phyloP scores from a whole-genome alignment of 2,797 vertebrate species.

The Lutjanus campechanus region DNA sequence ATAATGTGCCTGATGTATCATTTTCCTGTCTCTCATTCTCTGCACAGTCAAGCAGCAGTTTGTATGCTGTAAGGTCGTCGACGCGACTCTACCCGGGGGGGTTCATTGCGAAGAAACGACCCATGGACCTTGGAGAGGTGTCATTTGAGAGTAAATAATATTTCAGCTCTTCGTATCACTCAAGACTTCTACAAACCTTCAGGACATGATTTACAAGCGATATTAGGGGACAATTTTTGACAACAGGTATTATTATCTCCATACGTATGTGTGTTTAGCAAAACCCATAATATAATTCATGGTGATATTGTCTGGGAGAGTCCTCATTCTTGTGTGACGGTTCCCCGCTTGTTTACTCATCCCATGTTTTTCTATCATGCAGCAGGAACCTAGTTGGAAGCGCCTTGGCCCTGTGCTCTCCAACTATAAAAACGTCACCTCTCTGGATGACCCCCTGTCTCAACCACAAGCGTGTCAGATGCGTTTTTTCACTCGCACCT shows the following conservation, averaged over 20 bases:
- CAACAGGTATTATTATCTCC: constrained; percentile 5
- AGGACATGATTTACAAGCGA: constrained; percentile 8
- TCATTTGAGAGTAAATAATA: constrained; percentile 52
- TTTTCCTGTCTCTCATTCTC: constrained; percentile 27
- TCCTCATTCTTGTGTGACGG: background rate
- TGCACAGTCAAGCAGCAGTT: constrained; percentile 27
- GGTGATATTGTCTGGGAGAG: background rate
- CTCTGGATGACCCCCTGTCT: too few relatives aligned
- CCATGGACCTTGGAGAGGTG: constrained; percentile 54
- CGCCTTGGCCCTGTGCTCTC: too few relatives aligned
- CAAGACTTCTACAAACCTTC: constrained; percentile 46
- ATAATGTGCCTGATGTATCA: constrained; percentile 61
- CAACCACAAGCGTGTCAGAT: too few relatives aligned
- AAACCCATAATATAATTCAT: constrained; percentile 5
- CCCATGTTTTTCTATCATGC: too few relatives aligned
- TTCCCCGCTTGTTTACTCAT: too few relatives aligned
- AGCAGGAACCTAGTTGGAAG: too few relatives aligned
- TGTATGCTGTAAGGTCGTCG: constrained; percentile 55
- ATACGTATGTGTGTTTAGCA: constrained; percentile 2
- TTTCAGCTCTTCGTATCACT: constrained; percentile 43
- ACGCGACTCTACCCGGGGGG: constrained; percentile 30
- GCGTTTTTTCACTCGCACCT: too few relatives aligned
- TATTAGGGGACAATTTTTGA: constrained; percentile 26
- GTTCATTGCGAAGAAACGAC: constrained; percentile 43
- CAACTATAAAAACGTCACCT: too few relatives aligned